Base-by-base conservation (phyloP, 2,113 vertebrate species). In the Pelodiscus sinensis region DNA sequence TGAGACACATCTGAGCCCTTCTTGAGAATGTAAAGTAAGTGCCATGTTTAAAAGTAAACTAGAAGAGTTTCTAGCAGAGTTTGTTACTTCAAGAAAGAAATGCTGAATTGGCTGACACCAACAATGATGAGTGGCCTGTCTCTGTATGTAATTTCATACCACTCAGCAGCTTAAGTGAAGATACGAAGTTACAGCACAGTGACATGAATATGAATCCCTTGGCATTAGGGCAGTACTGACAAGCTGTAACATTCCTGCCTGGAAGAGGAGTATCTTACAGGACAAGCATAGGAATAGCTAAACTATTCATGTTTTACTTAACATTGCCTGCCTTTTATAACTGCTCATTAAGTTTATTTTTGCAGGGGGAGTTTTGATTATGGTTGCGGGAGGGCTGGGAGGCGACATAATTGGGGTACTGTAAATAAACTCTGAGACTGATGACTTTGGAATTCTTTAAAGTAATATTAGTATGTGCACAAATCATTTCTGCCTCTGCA, bases 181-280 rank as follows among this genome's bases (percentile, higher is more conserved):
- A 6, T 3, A 88, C 60, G 21, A 50, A 27, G 22, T 50, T 77
- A 50, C 38, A 3, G 62, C 57, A 14, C 85, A 35, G 24, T 84
- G 29, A 52, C 3, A 13, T 81, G 90, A 82, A 75, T 35, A 16
- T 0, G 5, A 86, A 62, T 2, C 0, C 1, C 57, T 54, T 12
- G 19, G 27, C 3, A 5, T 60, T 38, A 62, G 56, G 87, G 52
- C 24, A 38, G 50, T 25, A 24, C 35, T n/a, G 57, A n/a, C 14
- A 25, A 57, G 10, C 25, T 6, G 5, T 84, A 92, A 81, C 77
- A 79, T 85, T 3, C 0, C 73, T 83, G 51, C 14, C 57, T 81
- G 58, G 90, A 91, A 87, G 79, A 83, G 0, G 0, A n/a, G 77
- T 73, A 51, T 83, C 38, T 0, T 0, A 52, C 55, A 58, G 62